These are phyloP conservation scores for Hylaea fasciaria DNA, from an alignment of 2,888 invertebrate genomes.

Conservation along the genomic window DNA sequence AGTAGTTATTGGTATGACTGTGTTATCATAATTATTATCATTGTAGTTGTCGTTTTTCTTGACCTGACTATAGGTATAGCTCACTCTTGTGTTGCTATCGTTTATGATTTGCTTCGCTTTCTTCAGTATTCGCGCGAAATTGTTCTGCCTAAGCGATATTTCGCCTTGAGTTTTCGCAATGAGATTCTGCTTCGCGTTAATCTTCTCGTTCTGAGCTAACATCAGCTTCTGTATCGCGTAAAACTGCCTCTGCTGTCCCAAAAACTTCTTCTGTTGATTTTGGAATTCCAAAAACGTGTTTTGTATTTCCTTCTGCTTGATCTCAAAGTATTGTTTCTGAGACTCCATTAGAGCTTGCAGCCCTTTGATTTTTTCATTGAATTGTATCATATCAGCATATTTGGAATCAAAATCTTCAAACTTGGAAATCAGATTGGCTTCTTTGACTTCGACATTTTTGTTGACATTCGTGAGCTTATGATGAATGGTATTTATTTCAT, in stretches of 20 bases:
- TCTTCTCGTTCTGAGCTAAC: constrained; percentile 73
- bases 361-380: constrained; percentile 58
- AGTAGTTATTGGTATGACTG: constrained; percentile 35
- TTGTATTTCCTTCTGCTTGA: constrained; percentile 61
- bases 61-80: constrained; percentile 9
- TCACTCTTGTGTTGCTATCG: constrained; percentile 48
- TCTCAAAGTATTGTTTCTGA: constrained; percentile 58
- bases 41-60: constrained; percentile 9
- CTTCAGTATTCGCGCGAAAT: constrained; percentile 70
- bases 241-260: constrained; percentile 72
- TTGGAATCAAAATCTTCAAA: constrained; percentile 69
- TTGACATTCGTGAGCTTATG: constrained; percentile 57
- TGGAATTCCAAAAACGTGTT: constrained; percentile 68
- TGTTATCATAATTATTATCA: constrained; percentile 18
- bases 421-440: constrained; percentile 53
- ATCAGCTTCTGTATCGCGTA: constrained; percentile 72
- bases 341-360: constrained; percentile 55
- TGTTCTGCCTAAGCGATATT: constrained; percentile 73
- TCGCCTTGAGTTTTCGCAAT: constrained; percentile 75
- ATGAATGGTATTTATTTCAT: constrained; percentile 68
- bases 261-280: constrained; percentile 72
- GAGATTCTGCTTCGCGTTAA: constrained; percentile 67
- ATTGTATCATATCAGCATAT: constrained; percentile 58
- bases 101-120: constrained; percentile 68
- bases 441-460: constrained; percentile 60